Conservation (phyloP, 2,113 vertebrate genomes). For the Phrynosoma blainvillii region DNA sequence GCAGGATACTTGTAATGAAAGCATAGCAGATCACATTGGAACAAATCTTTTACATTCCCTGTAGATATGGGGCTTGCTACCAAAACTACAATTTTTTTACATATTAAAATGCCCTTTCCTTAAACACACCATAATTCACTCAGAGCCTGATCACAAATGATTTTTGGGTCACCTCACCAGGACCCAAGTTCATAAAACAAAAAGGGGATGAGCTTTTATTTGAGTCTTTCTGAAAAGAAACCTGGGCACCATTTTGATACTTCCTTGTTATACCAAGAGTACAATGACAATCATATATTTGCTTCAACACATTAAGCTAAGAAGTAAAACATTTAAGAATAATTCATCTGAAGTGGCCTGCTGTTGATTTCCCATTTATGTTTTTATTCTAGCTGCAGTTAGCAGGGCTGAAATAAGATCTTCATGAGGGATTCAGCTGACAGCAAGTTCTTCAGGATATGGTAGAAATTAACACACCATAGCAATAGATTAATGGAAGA, state of each 20-base stretch:
- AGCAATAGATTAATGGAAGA: background rate
- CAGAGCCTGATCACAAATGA: background rate
- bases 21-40: background rate
- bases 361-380: background rate
- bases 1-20: slow-evolving; percentile 14
- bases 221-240: background rate
- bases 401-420: background rate
- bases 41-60: background rate
- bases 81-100: slow-evolving; percentile 2
- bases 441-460: background rate
- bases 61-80: background rate
- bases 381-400: background rate
- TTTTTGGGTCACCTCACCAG: background rate
- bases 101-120: background rate
- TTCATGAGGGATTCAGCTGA: background rate
- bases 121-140: background rate
- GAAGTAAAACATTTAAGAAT: background rate
- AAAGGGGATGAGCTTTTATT: too few relatives aligned
- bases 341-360: background rate
- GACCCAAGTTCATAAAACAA: background rate
- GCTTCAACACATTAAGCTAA: background rate
- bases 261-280: background rate
- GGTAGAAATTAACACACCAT: background rate
- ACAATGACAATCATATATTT: background rate
- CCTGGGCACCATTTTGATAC: background rate